Percentiles rank a stretch among this genome's conserved stretches.
phyloP scores from a whole-genome alignment of 37 sponge, comb jelly and placozoan species.

The Geodia barretti region DNA sequence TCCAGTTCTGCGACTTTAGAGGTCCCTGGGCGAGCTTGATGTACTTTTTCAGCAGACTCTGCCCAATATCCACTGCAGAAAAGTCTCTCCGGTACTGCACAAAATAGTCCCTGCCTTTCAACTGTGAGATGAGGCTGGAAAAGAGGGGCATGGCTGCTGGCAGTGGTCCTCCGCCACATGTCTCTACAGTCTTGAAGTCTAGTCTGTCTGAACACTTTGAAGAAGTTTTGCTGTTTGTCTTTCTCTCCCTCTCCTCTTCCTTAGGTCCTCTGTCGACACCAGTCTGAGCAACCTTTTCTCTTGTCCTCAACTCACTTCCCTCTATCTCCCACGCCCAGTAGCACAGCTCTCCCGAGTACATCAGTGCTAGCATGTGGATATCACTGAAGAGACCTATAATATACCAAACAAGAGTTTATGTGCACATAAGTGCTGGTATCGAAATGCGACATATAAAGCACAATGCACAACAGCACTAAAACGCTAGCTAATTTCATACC shows the following conservation, averaged over 20 bases:
- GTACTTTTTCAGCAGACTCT: constrained; percentile 49
- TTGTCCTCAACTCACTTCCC: neutral
- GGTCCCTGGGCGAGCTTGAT: constrained; percentile 62
- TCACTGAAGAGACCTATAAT: constrained; percentile 79
- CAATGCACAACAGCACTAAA: neutral
- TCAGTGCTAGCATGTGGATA: constrained; percentile 74
- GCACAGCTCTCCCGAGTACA: constrained; percentile 86
- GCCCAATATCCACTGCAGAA: constrained; percentile 15
- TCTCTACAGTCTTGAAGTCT: neutral
- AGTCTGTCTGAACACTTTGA: neutral
- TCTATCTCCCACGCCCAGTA: constrained; percentile 56
- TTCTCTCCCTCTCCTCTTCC: neutral
- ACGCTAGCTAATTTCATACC: too few species aligned
- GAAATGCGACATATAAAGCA: neutral
- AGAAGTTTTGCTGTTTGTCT: neutral
- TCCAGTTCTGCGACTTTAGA: constrained; percentile 67
- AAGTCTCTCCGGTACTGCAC: constrained; percentile 20
- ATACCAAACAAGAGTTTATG: neutral
- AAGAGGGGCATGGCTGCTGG: neutral
- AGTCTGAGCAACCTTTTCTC: neutral
- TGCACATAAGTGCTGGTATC: neutral
- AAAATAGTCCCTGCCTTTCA: constrained; percentile 9
- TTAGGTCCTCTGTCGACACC: neutral
- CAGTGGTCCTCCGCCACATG: neutral
- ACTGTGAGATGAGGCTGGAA: neutral